Conservation (phyloP, 2,797 vertebrate genomes). For the Hapalemur alaotrensis region DNA sequence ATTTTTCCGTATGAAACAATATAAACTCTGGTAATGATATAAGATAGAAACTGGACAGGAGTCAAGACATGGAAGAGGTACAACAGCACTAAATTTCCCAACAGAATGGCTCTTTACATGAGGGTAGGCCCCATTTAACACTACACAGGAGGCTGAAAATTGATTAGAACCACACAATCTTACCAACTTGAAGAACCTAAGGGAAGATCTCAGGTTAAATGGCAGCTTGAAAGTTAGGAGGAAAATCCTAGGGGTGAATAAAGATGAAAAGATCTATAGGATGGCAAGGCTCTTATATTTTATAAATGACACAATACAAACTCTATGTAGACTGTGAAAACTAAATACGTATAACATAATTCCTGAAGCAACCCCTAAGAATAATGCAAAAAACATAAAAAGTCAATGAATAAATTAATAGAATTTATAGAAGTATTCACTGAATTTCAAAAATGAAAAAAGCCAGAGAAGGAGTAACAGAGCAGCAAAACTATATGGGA, state of each 20-base stretch:
- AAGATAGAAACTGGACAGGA: background rate
- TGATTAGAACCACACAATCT: background rate
- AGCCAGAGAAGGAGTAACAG: background rate
- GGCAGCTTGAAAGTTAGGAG: background rate
- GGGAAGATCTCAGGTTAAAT: background rate
- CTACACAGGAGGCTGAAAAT: background rate
- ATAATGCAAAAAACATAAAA: background rate
- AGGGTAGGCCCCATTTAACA: background rate
- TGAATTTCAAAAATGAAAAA: background rate
- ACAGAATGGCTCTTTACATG: background rate
- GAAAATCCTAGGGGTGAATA: background rate
- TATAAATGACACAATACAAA: background rate
- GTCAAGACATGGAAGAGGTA: background rate
- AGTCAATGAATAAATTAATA: background rate
- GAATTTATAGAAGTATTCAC: background rate
- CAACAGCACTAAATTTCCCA: background rate
- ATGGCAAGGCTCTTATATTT: background rate
- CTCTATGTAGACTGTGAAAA: background rate
- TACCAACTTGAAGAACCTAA: background rate
- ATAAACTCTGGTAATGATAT: background rate
- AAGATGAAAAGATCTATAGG: too few relatives aligned
- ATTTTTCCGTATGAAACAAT: background rate
- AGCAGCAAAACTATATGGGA: background rate
- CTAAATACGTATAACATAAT: background rate
- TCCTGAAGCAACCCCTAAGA: background rate